phyloP scores from a whole-genome alignment of 2,113 vertebrate species.

The Lucifuga dentata region DNA sequence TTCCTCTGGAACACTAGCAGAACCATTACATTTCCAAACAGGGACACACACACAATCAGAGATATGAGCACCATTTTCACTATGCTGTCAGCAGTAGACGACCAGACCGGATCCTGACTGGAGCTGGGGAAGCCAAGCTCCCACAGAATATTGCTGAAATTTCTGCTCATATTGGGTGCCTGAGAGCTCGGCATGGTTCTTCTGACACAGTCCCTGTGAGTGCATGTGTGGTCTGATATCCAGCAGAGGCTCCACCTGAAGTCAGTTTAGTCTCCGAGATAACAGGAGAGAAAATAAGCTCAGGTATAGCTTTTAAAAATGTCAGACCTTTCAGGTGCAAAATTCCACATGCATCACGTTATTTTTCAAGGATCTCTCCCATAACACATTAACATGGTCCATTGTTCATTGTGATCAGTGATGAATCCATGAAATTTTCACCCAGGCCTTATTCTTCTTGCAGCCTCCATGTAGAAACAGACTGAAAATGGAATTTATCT shows the following conservation, averaged over 20 bases:
- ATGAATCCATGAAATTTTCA: constrained; percentile 42
- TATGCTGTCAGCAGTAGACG: constrained; percentile 77
- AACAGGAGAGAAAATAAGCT: constrained; percentile 21
- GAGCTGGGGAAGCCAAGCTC: constrained; percentile 42
- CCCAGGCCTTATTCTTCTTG: constrained; percentile 46
- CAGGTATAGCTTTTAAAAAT: constrained; percentile 3
- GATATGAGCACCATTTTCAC: constrained; percentile 86
- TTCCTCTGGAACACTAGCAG: constrained; percentile 88
- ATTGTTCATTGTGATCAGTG: constrained; percentile 38
- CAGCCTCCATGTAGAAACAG: constrained; percentile 58
- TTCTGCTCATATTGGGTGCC: constrained; percentile 50
- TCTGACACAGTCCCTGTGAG: constrained; percentile 16
- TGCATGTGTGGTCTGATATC: constrained; percentile 39
- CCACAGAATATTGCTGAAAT: constrained; percentile 70
- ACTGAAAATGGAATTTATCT: not conserved
- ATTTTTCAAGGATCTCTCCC: constrained; percentile 19
- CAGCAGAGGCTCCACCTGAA: constrained; percentile 26
- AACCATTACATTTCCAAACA: constrained; percentile 89
- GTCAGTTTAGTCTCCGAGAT: constrained; percentile 46
- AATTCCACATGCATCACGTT: constrained; percentile 5
- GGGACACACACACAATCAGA: constrained; percentile 83
- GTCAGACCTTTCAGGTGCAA: constrained; percentile 16
- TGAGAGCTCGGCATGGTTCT: constrained; percentile 70
- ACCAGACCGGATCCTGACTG: constrained; percentile 28
- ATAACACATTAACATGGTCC: too few relatives aligned